These are phyloP conservation scores for Gymnocephalus cernua DNA, from an alignment of 2,113 vertebrate species.

Conservation along the genomic window DNA sequence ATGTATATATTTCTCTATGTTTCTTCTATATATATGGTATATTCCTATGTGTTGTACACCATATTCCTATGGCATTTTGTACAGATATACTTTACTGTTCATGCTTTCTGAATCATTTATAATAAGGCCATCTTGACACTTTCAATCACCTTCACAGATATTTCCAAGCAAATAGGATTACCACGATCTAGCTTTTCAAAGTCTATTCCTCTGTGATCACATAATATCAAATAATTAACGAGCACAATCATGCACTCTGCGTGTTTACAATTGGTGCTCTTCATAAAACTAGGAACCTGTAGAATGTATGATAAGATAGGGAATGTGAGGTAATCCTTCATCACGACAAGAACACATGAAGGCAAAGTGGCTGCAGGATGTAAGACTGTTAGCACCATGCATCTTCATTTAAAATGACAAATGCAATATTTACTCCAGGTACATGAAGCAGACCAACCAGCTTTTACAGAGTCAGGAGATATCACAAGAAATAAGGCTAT, in stretches of 20 bases:
- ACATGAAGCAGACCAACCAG: conserved; percentile 43
- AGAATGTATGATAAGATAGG: conserved; percentile 17
- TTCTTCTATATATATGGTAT: background rate
- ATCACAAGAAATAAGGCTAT: conserved; percentile 43
- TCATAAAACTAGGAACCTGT: conserved; percentile 4
- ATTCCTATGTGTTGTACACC: background rate
- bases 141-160: conserved; percentile 40
- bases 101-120: conserved; percentile 27
- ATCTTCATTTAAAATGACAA: conserved; percentile 69
- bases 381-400: conserved; percentile 51
- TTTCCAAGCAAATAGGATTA: conserved; percentile 43
- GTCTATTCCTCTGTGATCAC: conserved; percentile 27
- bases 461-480: conserved; percentile 34
- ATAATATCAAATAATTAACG: conserved; percentile 28
- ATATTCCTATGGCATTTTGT: background rate
- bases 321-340: conserved; percentile 33
- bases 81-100: background rate
- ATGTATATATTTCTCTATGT: background rate
- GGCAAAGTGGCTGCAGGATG: conserved; percentile 48
- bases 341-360: conserved; percentile 27
- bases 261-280: conserved; percentile 30
- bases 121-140: conserved; percentile 11
- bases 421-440: conserved; percentile 60
- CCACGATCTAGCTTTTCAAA: conserved; percentile 14
- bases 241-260: conserved; percentile 3